phyloP scores from a whole-genome alignment of 2,888 invertebrate species.

The Trachelus iudaicus region DNA sequence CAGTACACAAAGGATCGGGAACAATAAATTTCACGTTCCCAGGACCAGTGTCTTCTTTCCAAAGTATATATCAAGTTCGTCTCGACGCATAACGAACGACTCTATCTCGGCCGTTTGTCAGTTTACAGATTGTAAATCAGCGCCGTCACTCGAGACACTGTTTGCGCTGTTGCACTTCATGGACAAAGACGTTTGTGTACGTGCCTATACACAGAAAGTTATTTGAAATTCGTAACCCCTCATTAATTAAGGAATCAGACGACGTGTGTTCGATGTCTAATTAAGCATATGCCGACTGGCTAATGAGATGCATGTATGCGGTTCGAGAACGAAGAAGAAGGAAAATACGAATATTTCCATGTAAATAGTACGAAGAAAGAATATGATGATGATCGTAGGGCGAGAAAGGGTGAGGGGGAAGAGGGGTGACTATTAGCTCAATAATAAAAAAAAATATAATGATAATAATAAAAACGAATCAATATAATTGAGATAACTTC shows the following conservation, averaged over 20 bases:
- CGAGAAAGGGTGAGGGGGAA: too few relatives aligned
- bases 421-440: background rate
- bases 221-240: background rate
- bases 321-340: background rate
- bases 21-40: background rate
- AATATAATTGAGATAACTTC: background rate
- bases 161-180: background rate
- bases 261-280: background rate
- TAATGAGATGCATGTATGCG: background rate
- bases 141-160: background rate
- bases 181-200: background rate
- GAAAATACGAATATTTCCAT: background rate
- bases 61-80: background rate
- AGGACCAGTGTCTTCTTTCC: background rate
- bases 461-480: background rate
- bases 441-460: background rate
- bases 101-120: background rate
- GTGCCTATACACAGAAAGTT: background rate
- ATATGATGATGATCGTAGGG: background rate
- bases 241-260: background rate
- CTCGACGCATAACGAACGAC: background rate
- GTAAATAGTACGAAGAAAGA: background rate
- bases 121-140: background rate
- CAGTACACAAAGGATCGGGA: background rate
- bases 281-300: background rate